Conservation (phyloP, 2,888 invertebrate genomes). For the Unio pictorum region DNA sequence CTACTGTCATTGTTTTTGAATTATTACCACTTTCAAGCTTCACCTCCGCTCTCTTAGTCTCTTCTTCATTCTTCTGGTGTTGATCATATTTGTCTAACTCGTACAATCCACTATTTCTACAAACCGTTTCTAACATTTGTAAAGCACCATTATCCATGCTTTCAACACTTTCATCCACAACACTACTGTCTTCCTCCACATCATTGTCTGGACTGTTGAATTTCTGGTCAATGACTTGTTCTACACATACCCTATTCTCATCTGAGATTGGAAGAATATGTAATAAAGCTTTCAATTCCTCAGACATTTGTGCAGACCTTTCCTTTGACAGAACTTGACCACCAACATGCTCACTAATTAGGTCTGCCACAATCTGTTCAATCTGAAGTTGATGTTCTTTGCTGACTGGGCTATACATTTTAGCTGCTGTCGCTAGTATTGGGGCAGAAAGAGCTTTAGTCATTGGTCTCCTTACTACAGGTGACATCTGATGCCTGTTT, state of each 20-base stretch:
- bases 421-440: not conserved
- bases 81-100: no score
- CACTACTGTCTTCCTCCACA: not conserved
- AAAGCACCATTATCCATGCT: no score
- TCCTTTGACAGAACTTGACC: constrained; percentile 16
- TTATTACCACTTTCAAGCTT: no score
- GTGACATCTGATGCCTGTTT: no score
- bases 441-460: no score
- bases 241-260: constrained; percentile 17
- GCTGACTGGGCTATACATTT: constrained; percentile 2
- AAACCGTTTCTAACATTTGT: no score
- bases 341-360: constrained; percentile 34
- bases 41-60: no score
- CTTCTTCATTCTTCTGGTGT: no score
- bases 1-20: no score
- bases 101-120: no score
- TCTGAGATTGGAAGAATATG: constrained; percentile 36
- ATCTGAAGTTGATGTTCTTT: constrained; percentile 6
- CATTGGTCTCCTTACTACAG: no score
- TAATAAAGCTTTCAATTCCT: constrained; percentile 47
- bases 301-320: constrained; percentile 28
- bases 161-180: not conserved
- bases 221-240: constrained; percentile 23
- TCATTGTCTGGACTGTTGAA: not conserved
- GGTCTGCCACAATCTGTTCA: constrained; percentile 28